Evolutionary conservation across 2,797 vertebrate genomes (phyloP).

Genomic region (Erithacus rubecula): DNA sequence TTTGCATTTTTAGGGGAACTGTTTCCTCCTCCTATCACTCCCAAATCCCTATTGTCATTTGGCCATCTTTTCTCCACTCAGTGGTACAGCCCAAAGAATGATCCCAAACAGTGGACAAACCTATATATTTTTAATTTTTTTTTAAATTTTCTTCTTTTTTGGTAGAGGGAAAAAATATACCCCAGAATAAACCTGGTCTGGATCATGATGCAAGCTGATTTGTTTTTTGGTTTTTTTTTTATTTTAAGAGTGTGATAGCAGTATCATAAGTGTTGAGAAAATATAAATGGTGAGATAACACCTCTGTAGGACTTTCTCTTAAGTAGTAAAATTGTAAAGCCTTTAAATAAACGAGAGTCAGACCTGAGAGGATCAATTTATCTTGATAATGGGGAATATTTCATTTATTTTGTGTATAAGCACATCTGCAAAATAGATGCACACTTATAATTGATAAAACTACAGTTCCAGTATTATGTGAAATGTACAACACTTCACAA

Average conservation of each 20-base stretch:
- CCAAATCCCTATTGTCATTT: neutral
- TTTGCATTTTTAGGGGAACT: neutral
- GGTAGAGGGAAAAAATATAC: neutral
- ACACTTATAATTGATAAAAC: neutral
- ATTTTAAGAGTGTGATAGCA: slow-evolving; percentile 84
- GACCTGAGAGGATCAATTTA: slow-evolving; percentile 68
- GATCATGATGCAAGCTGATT: slow-evolving; percentile 63
- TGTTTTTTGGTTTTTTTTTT: slow-evolving; percentile 43
- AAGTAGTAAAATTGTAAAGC: slow-evolving; percentile 83
- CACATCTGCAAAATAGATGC: slow-evolving; percentile 20
- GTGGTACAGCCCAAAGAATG: neutral
- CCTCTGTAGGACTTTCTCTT: slow-evolving; percentile 81
- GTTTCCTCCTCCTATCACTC: neutral
- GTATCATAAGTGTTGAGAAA: slow-evolving; percentile 84
- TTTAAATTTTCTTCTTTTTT: neutral
- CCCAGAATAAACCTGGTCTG: slow-evolving; percentile 33
- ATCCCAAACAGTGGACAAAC: neutral
- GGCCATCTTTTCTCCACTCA: neutral
- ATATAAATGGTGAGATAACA: slow-evolving; percentile 86
- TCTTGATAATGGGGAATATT: slow-evolving; percentile 67
- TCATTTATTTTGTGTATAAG: slow-evolving; percentile 67
- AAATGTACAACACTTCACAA: neutral
- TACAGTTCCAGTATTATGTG: neutral
- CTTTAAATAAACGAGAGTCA: slow-evolving; percentile 75
- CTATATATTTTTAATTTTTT: neutral